Percentiles rank a stretch among this genome's conserved stretches.
phyloP scores from a whole-genome alignment of 2,113 vertebrate genomes.

The Actenoides hombroni region DNA sequence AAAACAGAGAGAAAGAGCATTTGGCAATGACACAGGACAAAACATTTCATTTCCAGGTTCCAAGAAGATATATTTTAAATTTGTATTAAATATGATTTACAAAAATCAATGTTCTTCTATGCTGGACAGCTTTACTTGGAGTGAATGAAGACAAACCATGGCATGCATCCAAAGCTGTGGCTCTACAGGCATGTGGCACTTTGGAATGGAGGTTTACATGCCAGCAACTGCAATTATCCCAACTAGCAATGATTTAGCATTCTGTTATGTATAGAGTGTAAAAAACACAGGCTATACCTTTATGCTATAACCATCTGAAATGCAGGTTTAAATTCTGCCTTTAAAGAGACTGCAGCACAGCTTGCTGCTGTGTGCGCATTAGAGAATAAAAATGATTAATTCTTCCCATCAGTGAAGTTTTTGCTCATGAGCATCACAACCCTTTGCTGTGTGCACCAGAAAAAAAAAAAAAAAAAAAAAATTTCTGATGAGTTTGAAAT shows the following conservation, averaged over 20 bases:
- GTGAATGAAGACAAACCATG: constrained; percentile 40
- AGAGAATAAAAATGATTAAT: constrained; percentile 58
- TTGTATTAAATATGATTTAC: constrained; percentile 12
- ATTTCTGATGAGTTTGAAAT: constrained; percentile 45
- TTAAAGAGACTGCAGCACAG: constrained; percentile 48
- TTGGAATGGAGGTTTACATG: constrained; percentile 1
- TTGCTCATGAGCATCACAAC: background rate
- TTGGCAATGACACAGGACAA: constrained; percentile 16
- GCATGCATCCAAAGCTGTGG: constrained; percentile 15
- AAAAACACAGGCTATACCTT: background rate
- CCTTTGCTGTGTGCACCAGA: constrained; percentile 28
- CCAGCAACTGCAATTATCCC: constrained; percentile 41
- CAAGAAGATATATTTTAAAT: constrained; percentile 35
- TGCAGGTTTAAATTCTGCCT: constrained; percentile 48
- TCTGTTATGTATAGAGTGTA: background rate
- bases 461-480: background rate
- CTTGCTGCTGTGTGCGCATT: background rate
- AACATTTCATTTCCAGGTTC: constrained; percentile 8
- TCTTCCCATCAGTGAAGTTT: constrained; percentile 37
- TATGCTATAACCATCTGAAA: constrained; percentile 25
- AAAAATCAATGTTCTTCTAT: constrained; percentile 7
- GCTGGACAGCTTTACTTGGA: constrained; percentile 1
- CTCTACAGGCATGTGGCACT: constrained; percentile 31
- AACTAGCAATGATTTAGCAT: constrained; percentile 42
- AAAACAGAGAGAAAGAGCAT: constrained; percentile 12